phyloP scores from a whole-genome alignment of 2,113 vertebrate genomes.

The Salvelinus sp. region DNA sequence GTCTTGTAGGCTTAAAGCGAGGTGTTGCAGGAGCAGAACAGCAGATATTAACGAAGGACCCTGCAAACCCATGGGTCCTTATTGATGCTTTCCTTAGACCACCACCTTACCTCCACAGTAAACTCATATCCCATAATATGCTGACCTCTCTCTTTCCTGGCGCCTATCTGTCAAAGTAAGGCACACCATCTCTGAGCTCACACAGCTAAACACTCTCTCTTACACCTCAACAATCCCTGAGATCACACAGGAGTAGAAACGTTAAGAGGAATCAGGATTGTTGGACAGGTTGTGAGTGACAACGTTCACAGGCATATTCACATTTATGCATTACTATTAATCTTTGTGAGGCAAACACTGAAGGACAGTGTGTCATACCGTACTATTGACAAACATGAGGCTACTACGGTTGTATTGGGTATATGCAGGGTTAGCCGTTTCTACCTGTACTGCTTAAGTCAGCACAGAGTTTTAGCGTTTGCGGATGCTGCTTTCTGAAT shows the following conservation, averaged over 20 bases:
- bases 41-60: neutral
- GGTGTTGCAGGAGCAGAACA: neutral
- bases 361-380: no score
- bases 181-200: conserved; percentile 31
- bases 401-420: neutral
- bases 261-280: no score
- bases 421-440: neutral
- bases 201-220: conserved; percentile 13
- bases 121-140: conserved; percentile 24
- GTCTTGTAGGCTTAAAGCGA: neutral
- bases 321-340: neutral
- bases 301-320: neutral
- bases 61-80: neutral
- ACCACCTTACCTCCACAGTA: conserved; percentile 41
- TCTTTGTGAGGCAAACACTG: neutral
- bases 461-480: conserved; percentile 96
- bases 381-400: neutral
- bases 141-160: conserved; percentile 36
- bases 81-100: conserved; percentile 23
- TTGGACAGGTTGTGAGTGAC: no score
- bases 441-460: conserved; percentile 96
- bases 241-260: neutral
- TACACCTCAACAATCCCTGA: neutral
- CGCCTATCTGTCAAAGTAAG: conserved; percentile 40
- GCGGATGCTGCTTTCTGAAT: conserved; percentile 96